Percentiles rank a stretch among this genome's conserved stretches.
phyloP scores from a whole-genome alignment of 2,888 invertebrate species.

The Fragum fragum region DNA sequence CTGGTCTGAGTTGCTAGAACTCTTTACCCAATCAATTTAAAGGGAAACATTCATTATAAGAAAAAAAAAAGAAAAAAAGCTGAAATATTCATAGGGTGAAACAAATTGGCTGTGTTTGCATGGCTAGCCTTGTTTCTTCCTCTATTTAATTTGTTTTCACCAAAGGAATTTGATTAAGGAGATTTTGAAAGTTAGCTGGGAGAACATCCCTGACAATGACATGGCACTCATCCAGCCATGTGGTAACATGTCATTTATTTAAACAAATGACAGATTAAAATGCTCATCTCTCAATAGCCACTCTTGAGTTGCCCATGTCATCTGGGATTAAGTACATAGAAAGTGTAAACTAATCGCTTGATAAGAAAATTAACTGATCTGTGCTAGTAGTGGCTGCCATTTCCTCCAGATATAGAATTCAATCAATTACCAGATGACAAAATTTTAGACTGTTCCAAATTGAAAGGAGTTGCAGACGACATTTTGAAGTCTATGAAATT shows the following conservation, averaged over 20 bases:
- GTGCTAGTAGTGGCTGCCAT: background rate
- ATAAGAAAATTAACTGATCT: background rate
- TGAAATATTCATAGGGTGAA: background rate
- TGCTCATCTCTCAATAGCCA: background rate
- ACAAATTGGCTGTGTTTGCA: background rate
- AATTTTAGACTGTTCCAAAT: no score
- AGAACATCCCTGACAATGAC: background rate
- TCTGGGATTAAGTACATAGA: background rate
- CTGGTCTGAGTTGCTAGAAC: no score
- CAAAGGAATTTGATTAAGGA: slow-evolving; percentile 6
- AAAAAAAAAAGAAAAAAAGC: no score
- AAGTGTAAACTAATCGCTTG: slow-evolving; percentile 6
- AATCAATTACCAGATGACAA: no score
- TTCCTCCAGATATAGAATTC: background rate
- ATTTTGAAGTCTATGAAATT: no score
- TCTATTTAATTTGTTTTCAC: slow-evolving; percentile 3
- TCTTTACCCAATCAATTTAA: no score
- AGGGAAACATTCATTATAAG: no score
- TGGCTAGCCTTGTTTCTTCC: slow-evolving; percentile 3
- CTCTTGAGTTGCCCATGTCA: slow-evolving; percentile 1
- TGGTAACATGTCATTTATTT: background rate
- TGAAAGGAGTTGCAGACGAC: no score
- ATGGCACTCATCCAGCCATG: background rate
- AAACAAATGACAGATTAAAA: slow-evolving; percentile 1
- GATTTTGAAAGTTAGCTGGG: background rate